Base-by-base conservation (phyloP, 2,888 invertebrate species). In the Brachyopa scutellaris region DNA sequence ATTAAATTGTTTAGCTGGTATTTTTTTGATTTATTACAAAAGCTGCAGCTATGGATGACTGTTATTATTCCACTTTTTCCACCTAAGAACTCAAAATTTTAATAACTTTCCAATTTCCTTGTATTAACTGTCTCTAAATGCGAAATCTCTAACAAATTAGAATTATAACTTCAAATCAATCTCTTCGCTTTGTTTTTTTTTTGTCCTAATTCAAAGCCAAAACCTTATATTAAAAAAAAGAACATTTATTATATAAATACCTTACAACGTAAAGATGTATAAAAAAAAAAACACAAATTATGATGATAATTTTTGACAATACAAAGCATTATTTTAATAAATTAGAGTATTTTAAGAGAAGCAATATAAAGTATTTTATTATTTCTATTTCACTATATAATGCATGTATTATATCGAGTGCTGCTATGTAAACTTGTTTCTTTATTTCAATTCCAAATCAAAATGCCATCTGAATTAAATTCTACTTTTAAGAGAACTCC, bases 231-330 rank as follows among this genome's bases (percentile, higher is more conserved):
- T 26, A 47, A 1, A 31, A 31, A 17, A 31, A 42, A 13, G 42
- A 36, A 40, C 9, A 29, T 51, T 42, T 21, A 29, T 42, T 11
- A 11, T 29, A 47, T 59, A 19, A 21, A 47, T 26, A 38, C 7
- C 31, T 17, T 19, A 13, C 9, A 47, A 47, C 6, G n/a, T 40
- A 19, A 26, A 9, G 40, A 9, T 33, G 31, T 51, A 23, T 36
- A 38, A 8, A 53, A 59, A 59, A 29, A 9, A 9, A 57, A 53
- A 31, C 47, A 72, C 23, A 70, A 53, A 73, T 67, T 55, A 72
- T 83, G 77, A 77, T 83, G 67, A 83, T 67, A 78, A 45, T 83
- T 67, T 78, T 73, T 78, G 83, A 83, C 83, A 83, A 83, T 83
- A 83, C 73, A 26, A 69, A 49, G 62, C 53, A 64, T 70, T 82